Evolutionary conservation across 1,140 invertebrate species (phyloP), one percentile per base, ranked within the genome.

Genomic region (Acromyrmex echinatior): DNA sequence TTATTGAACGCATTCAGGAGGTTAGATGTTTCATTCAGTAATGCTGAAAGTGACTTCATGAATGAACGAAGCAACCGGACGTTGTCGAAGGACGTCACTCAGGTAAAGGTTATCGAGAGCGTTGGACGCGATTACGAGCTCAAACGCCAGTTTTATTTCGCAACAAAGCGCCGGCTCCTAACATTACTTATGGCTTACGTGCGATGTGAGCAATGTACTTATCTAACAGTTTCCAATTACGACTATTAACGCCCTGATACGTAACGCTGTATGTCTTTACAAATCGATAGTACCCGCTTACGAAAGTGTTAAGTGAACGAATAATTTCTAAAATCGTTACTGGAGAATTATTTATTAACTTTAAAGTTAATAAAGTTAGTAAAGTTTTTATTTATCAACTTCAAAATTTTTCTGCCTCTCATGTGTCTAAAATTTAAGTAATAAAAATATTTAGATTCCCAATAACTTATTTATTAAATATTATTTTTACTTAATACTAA

Each of bases 31-130:
- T 62, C 86, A 91, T 91, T 90, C 60, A 90, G 53, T 10, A 73
- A 49, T 77, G 60, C 45, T 28, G 25, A 45, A 56, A n/a, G 16
- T 80, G 74, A 35, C 45, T 49, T 60, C 25, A 91, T 90, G 87
- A 90, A 91, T 88, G 89, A 87, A 87, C 35, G 39, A 62, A 85
- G 25, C 68, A 90, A 85, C 70, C 74, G 86, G 80, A 90, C 65
- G 81, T 78, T 49, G 74, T 85, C 58, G 76, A 87, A 81, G 65
- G 53, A 62, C 60, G 31, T 71, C 65, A 71, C 63, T 60, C 88
- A 91, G 88, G 89, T 91, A 91, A 90, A 90, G 73, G 80, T 87
- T 80, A 87, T 84, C 86, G 78, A 12, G 16, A 71, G 62, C 53
- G 21, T 56, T 76, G 56, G 60, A 87, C 56, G 18, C 66, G 66